Percentiles rank a stretch among this genome's conserved stretches.
These are phyloP conservation scores for Alligator mississippiensis DNA, from an alignment of 2,113 vertebrate genomes.

Conservation along the genomic window DNA sequence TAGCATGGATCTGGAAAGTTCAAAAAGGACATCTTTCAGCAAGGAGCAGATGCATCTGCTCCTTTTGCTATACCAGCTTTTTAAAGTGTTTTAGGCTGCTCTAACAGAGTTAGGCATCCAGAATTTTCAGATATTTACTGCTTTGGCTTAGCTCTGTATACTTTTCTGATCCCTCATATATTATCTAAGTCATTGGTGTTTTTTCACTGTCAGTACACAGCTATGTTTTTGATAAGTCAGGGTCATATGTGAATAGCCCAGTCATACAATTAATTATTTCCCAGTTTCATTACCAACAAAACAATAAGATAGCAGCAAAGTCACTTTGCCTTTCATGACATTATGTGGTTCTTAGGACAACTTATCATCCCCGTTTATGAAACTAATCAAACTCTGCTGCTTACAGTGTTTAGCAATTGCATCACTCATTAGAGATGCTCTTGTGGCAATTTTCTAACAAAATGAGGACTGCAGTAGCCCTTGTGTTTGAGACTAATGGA, in stretches of 20 bases:
- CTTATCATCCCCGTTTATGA: conserved; percentile 22
- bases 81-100: background rate
- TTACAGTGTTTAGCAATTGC: conserved; percentile 1
- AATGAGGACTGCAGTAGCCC: background rate
- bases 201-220: background rate
- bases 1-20: background rate
- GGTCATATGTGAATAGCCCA: background rate
- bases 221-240: background rate
- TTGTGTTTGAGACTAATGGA: conserved; percentile 3
- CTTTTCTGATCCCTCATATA: background rate
- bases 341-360: conserved; percentile 1
- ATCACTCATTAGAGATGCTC: conserved; percentile 5
- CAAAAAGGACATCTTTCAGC: background rate
- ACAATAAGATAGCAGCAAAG: background rate
- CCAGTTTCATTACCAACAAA: background rate
- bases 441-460: conserved; percentile 22
- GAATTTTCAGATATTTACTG: background rate
- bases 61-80: background rate
- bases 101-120: background rate
- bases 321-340: background rate
- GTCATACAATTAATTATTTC: conserved; percentile 1
- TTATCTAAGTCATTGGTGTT: background rate
- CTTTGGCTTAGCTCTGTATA: background rate
- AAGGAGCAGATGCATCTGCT: background rate
- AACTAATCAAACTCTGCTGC: background rate